Percentiles rank a stretch among this genome's conserved stretches.
Conservation (phyloP, 2,797 vertebrate species). For the Florisuga fusca region DNA sequence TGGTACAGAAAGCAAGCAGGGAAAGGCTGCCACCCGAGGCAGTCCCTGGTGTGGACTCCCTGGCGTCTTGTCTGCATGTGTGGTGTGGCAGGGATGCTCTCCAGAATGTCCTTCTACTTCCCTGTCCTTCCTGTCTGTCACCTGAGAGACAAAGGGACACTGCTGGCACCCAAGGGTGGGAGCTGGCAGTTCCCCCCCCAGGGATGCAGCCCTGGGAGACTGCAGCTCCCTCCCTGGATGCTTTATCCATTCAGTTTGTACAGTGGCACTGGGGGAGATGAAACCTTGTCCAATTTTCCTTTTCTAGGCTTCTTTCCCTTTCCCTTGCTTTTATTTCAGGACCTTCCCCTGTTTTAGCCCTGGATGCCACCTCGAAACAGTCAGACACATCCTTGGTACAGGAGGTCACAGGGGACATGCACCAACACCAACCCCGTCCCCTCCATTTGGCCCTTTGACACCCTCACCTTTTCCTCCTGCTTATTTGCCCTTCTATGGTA, state of each 20-base stretch:
- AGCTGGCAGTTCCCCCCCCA: not conserved
- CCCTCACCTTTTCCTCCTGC: not conserved
- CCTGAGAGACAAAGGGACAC: not conserved
- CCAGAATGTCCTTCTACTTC: not conserved
- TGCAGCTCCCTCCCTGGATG: not conserved
- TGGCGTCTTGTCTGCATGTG: not conserved
- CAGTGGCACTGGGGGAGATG: accelerated
- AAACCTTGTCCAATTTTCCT: not conserved
- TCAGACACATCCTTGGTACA: not conserved
- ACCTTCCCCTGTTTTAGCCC: not conserved
- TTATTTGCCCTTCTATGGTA: not conserved
- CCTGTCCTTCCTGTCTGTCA: not conserved
- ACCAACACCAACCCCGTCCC: not conserved
- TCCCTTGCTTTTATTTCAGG: not conserved
- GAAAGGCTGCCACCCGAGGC: not conserved
- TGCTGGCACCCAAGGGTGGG: not conserved
- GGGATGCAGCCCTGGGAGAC: not conserved
- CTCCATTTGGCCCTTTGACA: not conserved
- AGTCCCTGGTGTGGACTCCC: not conserved
- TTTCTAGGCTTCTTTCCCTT: not conserved
- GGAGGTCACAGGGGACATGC: accelerated
- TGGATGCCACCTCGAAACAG: not conserved
- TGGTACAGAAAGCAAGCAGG: not conserved
- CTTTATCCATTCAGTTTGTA: accelerated
- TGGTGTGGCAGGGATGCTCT: not conserved